Evolutionary conservation across 2,888 invertebrate species (phyloP), one percentile per base, ranked within the genome.

Genomic region (Teleiodes luculella): DNA sequence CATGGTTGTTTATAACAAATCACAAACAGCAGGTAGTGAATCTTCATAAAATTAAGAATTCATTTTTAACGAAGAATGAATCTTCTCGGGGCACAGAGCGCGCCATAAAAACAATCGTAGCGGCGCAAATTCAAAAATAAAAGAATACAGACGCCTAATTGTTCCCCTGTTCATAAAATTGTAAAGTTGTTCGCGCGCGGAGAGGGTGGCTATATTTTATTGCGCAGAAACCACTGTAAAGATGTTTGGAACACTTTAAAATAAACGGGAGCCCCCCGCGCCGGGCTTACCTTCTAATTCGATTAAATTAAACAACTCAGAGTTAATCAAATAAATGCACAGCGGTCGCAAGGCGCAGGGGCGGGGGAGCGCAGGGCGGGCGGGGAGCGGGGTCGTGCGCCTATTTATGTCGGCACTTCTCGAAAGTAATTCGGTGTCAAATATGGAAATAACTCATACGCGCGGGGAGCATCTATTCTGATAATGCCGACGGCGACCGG

Each of bases 271-370:
- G 66, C 65, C 60, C 60, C 63, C 63, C 68, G 63, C 65, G 67
- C 67, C 74, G 76, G 70, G 80, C 81, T 84, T 79, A 83, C 86
- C 83, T 86, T 83, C 80, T 88, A 88, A 89, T 83, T 88, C 86
- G 85, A 88, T 89, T 89, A 89, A 89, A 90, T 89, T 90, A 90
- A 90, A 89, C 87, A 90, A 89, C 88, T 88, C 87, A 71, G 81
- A 88, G 88, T 90, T 90, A 90, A 90, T 90, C 90, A 90, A 90
- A 90, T 90, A 90, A 90, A 89, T 89, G 89, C 84, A 81, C 72
- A 76, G 78, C 78, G 82, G 85, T 78, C 81, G 78, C 68, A 64
- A 72, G 68, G 69, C 58, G 68, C 56, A 61, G 66, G 58, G 56
- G 43, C 60, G 56, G 61, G 63, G 51, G 55, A 61, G 62, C 59